Conservation (phyloP, 2,888 invertebrate genomes). For the Rotaria magnacalcarata region DNA sequence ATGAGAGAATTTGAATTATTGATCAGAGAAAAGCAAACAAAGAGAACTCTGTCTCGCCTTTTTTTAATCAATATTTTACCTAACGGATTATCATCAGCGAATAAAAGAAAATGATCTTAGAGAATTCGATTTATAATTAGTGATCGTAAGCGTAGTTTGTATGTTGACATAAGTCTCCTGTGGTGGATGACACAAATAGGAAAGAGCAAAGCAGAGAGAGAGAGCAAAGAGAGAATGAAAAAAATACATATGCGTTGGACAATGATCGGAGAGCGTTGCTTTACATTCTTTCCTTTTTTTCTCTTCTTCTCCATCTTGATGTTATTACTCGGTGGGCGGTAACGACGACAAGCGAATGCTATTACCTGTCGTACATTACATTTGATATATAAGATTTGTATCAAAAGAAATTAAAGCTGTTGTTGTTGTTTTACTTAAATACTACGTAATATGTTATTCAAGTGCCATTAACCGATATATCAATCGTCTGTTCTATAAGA, state of each 20-base stretch:
- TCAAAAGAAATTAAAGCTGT: slow-evolving; percentile 24
- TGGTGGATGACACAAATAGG: neutral
- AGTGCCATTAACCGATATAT: slow-evolving; percentile 16
- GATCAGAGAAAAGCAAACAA: neutral
- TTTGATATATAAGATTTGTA: slow-evolving; percentile 18
- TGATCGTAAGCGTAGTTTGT: neutral
- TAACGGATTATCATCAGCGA: neutral
- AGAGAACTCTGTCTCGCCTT: neutral
- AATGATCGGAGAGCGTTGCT: neutral
- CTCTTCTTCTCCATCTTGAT: neutral
- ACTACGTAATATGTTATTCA: neutral
- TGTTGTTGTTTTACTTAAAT: slow-evolving; percentile 12
- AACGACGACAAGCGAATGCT: slow-evolving; percentile 13
- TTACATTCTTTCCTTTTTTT: neutral
- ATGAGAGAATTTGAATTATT: too few species aligned
- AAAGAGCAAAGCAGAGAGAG: neutral
- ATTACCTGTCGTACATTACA: neutral
- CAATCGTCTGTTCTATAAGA: neutral
- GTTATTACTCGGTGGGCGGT: neutral
- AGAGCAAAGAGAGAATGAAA: neutral
- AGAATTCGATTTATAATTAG: neutral
- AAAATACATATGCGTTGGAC: neutral
- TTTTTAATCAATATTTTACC: neutral
- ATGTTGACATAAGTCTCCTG: neutral
- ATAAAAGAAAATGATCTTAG: neutral